Evolutionary conservation across 2,113 vertebrate genomes (phyloP), one percentile per base, ranked within the genome.

Genomic region (Lycaon pictus): DNA sequence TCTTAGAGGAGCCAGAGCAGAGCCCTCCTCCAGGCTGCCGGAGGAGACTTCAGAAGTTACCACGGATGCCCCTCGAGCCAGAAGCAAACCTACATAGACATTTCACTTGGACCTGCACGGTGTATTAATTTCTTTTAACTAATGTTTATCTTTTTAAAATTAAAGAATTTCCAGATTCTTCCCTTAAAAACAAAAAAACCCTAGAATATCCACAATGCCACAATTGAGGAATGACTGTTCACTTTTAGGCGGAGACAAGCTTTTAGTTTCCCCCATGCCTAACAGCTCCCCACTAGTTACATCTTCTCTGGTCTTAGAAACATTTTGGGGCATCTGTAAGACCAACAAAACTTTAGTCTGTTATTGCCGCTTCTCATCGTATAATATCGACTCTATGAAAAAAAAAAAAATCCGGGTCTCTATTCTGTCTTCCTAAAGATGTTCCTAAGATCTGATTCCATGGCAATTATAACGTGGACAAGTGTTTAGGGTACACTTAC

Each of bases 381-480:
- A 48, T 48, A 62, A 48, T 48, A 81, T 48, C 22, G 25, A 51
- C 9, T 86, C 32, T 65, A 35, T 12, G 23, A 43, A 60, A n/a
- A 12, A 43, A 85, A 22, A 60, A 27, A 17, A 86, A 32, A 77
- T 7, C 32, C 27, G 4, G 22, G n/a, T 85, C 74, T 95, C 37
- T 56, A 35, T 7, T 63, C 17, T 76, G 62, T 74, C 80, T 90
- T 87, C 56, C 90, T 90, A 43, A 88, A 95, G 35, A 88, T 27
- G 9, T 62, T 86, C 84, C 37, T 80, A 55, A 37, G 48, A 90
- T 58, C 15, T 67, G 27, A 85, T 88, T 88, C 79, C 65, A 55
- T 29, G 12, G n/a, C 27, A 69, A 17, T 79, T 88, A 48, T 53
- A 84, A 88, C 62, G 48, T 43, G 43, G 56, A 84, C 43, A 92